A percentile compares a stretch with the other conserved stretches of the same genome.
phyloP scores from a whole-genome alignment of 2,113 vertebrate genomes.

The Redunca redunca region DNA sequence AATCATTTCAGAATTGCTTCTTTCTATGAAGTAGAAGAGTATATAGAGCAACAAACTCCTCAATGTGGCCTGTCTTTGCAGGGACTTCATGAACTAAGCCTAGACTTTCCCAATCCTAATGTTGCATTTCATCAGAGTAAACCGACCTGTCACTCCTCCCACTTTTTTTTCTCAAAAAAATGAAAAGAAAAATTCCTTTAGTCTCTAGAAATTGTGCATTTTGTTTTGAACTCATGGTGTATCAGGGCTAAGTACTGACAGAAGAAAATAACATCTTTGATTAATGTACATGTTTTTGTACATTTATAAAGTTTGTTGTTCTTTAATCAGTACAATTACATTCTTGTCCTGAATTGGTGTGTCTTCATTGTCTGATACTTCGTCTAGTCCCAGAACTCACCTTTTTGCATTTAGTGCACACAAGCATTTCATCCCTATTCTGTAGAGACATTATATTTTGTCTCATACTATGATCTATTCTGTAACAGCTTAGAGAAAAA shows the following conservation, averaged over 20 bases:
- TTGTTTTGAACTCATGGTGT: background rate
- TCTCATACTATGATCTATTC: background rate
- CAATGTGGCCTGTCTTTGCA: background rate
- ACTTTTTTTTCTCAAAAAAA: background rate
- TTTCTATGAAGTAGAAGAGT: background rate
- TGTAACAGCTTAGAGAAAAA: background rate
- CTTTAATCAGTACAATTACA: background rate
- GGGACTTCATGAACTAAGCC: background rate
- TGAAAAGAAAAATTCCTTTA: background rate
- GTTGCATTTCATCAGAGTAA: background rate
- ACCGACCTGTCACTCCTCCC: background rate
- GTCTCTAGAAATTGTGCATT: background rate
- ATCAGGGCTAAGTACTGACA: background rate
- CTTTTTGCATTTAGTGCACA: background rate
- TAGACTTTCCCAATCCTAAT: background rate
- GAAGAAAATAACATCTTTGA: accelerated
- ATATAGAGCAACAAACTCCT: background rate
- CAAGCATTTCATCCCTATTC: background rate
- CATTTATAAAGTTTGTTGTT: background rate
- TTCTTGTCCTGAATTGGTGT: background rate
- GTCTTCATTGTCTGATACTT: accelerated
- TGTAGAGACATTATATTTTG: background rate
- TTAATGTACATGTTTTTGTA: background rate
- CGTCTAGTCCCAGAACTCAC: background rate
- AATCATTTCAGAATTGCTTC: background rate